Percentiles rank a stretch among this genome's conserved stretches.
Conservation (phyloP, 1,140 invertebrate genomes). For the Helicoverpa armigera region DNA sequence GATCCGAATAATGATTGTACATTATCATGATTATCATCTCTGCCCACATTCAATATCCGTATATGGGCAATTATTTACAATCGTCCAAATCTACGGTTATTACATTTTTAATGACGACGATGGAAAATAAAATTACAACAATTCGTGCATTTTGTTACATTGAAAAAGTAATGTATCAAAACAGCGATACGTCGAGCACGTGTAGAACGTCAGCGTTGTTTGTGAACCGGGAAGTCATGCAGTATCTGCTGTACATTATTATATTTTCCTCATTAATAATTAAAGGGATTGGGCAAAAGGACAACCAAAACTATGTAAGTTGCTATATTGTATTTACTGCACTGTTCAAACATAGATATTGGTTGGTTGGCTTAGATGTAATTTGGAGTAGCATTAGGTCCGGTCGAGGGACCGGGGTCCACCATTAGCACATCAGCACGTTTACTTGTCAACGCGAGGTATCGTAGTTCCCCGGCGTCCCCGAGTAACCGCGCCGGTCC, state of each 20-base stretch:
- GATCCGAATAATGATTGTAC: conserved; percentile 5
- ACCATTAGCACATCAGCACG: conserved; percentile 43
- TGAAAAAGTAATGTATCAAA: not conserved
- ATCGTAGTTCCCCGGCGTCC: not conserved
- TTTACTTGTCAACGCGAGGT: conserved; percentile 25
- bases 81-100: conserved; percentile 53
- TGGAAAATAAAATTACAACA: conserved; percentile 26
- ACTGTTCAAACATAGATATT: too few species aligned
- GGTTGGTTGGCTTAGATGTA: not conserved
- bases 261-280: conserved; percentile 24
- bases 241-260: not conserved
- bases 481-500: conserved; percentile 12
- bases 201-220: conserved; percentile 1
- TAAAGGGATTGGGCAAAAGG: conserved; percentile 35
- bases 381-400: conserved; percentile 1
- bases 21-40: conserved; percentile 28
- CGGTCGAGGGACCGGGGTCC: not conserved
- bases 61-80: conserved; percentile 31
- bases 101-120: conserved; percentile 49
- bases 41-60: conserved; percentile 27
- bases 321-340: not conserved
- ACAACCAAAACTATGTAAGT: conserved; percentile 55
- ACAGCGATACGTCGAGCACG: not conserved
- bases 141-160: not conserved
- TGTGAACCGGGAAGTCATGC: not conserved